Evolutionary conservation across 2,113 vertebrate genomes (phyloP).

Genomic region (Rana temporaria): DNA sequence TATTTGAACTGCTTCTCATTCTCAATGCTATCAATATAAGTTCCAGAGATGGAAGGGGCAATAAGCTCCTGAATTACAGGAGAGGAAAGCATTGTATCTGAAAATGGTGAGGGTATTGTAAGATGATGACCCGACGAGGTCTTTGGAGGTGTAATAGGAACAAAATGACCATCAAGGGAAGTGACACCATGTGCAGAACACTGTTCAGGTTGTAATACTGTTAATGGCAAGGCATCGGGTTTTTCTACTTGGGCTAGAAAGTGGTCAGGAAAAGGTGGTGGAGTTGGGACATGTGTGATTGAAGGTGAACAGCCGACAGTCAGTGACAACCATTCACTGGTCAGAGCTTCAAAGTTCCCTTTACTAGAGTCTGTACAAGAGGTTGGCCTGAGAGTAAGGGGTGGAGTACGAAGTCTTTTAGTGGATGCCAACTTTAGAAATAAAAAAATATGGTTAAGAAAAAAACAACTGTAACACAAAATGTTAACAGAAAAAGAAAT

Average conservation of each 20-base stretch:
- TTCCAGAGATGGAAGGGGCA: conserved; percentile 21
- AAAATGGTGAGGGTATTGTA: conserved; percentile 58
- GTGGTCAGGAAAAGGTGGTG: conserved; percentile 72
- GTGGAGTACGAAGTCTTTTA: conserved; percentile 63
- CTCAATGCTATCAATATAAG: conserved; percentile 42
- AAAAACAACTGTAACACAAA: conserved; percentile 57
- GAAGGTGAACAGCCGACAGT: conserved; percentile 71
- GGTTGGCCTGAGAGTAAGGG: conserved; percentile 64
- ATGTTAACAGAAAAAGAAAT: conserved; percentile 46
- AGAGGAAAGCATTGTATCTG: conserved; percentile 59
- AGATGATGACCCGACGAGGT: conserved; percentile 56
- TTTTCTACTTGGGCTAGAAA: conserved; percentile 72
- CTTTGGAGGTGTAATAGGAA: conserved; percentile 61
- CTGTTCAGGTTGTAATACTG: conserved; percentile 60
- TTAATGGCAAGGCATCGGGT: conserved; percentile 61
- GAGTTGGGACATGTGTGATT: conserved; percentile 64
- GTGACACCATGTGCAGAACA: conserved; percentile 54
- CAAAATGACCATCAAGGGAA: conserved; percentile 61
- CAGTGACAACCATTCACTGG: conserved; percentile 77
- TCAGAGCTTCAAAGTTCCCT: conserved; percentile 69
- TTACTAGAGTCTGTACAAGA: conserved; percentile 65
- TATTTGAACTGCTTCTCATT: conserved; percentile 53
- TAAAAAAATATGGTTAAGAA: conserved; percentile 62
- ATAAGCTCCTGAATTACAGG: conserved; percentile 55
- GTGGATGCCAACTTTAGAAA: conserved; percentile 74